Conservation (phyloP, 2,797 vertebrate species). For the Spinibarbus caldwelli region DNA sequence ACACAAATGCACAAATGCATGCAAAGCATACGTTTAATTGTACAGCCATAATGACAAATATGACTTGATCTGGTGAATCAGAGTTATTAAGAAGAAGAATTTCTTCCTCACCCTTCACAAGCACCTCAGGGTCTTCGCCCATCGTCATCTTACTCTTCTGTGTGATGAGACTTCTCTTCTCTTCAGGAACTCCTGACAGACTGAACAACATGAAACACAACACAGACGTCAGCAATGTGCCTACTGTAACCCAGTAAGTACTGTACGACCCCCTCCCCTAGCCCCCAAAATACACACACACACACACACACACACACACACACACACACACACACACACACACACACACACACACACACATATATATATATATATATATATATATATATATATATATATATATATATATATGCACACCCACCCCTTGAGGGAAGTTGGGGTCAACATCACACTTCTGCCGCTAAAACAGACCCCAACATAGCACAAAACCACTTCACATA, state of each 20-base stretch:
- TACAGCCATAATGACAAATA: background rate
- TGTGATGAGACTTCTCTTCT: constrained; percentile 90
- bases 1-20: constrained; percentile 26
- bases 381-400: too few relatives aligned
- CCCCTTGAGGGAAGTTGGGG: constrained; percentile 34
- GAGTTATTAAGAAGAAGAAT: background rate
- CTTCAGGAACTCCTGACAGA: constrained; percentile 83
- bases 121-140: constrained; percentile 85
- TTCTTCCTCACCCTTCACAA: constrained; percentile 87
- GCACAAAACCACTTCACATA: constrained; percentile 47
- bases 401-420: constrained; percentile 39
- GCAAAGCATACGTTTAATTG: constrained; percentile 2
- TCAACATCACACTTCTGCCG: constrained; percentile 34
- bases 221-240: constrained; percentile 38
- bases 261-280: constrained; percentile 27
- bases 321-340: constrained; percentile 4
- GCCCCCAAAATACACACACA: constrained; percentile 17
- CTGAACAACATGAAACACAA: constrained; percentile 66
- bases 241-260: constrained; percentile 56
- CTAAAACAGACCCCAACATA: constrained; percentile 58
- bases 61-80: background rate
- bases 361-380: too few relatives aligned
- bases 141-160: constrained; percentile 82
- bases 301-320: background rate
- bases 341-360: too few relatives aligned